Percentiles rank a stretch among this genome's conserved stretches.
phyloP scores from a whole-genome alignment of 2,888 invertebrate species.

The Lepidochitona cinerea region DNA sequence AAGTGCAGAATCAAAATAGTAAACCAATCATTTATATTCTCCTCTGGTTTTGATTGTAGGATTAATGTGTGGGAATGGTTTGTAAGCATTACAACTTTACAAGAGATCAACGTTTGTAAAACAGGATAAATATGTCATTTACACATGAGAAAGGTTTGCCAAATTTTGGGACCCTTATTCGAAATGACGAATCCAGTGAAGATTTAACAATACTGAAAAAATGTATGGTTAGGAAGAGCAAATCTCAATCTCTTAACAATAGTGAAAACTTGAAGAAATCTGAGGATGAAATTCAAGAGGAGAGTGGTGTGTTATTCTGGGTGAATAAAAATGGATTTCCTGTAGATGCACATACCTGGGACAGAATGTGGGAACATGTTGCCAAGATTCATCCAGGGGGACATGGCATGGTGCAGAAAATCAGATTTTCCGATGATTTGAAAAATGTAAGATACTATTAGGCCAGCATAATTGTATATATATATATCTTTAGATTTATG shows the following conservation, averaged over 20 bases:
- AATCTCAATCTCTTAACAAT: background rate
- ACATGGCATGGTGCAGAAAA: constrained; percentile 45
- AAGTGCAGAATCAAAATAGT: no score
- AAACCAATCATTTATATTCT: no score
- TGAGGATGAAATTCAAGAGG: constrained; percentile 24
- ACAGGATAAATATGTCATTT: no score
- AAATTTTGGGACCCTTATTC: background rate
- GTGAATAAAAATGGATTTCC: constrained; percentile 70
- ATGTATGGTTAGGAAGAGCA: background rate
- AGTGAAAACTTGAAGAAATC: no score
- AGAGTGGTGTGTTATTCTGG: constrained; percentile 66
- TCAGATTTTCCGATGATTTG: constrained; percentile 41
- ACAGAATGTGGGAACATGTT: constrained; percentile 69
- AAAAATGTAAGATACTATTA: constrained; percentile 47
- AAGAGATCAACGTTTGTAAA: no score
- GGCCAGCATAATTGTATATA: no score
- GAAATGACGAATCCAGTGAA: background rate
- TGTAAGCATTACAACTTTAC: no score
- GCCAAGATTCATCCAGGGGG: constrained; percentile 65
- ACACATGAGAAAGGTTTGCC: background rate
- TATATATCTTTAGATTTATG: no score
- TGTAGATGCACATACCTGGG: constrained; percentile 65
- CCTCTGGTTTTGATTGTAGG: no score
- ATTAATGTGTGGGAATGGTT: no score
- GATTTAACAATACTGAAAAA: background rate